Base-by-base conservation (phyloP, 2,113 vertebrate species). In the Buteo buteo region DNA sequence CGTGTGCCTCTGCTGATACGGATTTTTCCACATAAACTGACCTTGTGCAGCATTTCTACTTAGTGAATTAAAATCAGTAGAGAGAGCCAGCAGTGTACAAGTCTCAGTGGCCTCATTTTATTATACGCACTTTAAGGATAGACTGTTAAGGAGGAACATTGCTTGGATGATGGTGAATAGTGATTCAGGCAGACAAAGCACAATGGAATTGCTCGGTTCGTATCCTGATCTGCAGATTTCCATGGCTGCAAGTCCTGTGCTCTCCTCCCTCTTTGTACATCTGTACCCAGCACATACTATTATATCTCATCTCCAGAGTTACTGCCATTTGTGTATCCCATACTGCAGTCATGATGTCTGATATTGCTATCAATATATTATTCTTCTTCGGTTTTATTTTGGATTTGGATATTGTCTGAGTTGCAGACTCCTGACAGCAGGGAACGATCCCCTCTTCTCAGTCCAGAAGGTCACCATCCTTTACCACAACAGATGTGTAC, bases 11-110 rank as follows among this genome's bases (percentile, higher is more conserved):
- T 77, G 26, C 58, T 55, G 34, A 44, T 76, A 77, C 0, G 6
- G 67, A 66, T 71, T 96, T 94, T 92, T 81, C 71, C 38, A 45
- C 25, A 18, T 44, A 67, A 65, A 70, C 62, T 91, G 95, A 95
- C 91, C 77, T 88, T 92, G 74, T 90, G 59, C 76, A 81, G 59
- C 22, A 6, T 82, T 96, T 72, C 83, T 71, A n/a, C 49, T 88
- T 73, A 65, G 82, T 91, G 95, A 82, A 82, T 95, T 95, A 88
- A 91, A 83, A 73, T 71, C 80, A 78, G 74, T 45, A 52, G 59
- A 91, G 76, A 82, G 57, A 77, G 32, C 42, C 54, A 72, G 73
- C 72, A 16, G 0, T 57, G 71, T 67, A 18, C 10, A 59, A 65
- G 59, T 90, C 88, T 92, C 96, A 40, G 83, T 25, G 84, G 94